Evolutionary conservation across 92 coral and sea anemone genomes (phyloP).

Genomic region (Hydrozoanthus gracilis): DNA sequence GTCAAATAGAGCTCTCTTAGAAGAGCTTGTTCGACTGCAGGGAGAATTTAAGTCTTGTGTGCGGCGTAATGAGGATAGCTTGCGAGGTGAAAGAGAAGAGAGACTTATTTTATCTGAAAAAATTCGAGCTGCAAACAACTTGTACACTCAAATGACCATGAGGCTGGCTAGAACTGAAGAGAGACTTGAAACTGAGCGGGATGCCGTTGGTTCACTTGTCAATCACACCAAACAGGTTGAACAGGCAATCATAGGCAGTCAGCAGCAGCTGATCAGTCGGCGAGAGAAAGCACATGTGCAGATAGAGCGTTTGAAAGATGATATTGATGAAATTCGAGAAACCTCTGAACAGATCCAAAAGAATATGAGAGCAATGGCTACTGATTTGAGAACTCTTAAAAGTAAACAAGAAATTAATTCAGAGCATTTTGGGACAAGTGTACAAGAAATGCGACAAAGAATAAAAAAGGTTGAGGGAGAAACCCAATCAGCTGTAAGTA

Average conservation of each 20-base stretch:
- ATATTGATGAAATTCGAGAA: slow-evolving; percentile 89
- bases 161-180: slow-evolving; percentile 92
- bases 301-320: slow-evolving; percentile 84
- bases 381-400: slow-evolving; percentile 87
- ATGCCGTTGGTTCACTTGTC: slow-evolving; percentile 87
- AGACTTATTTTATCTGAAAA: slow-evolving; percentile 86
- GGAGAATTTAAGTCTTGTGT: slow-evolving; percentile 91
- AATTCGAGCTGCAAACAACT: slow-evolving; percentile 87
- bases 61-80: slow-evolving; percentile 87
- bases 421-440: slow-evolving; percentile 87
- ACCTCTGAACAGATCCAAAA: slow-evolving; percentile 85
- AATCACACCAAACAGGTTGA: slow-evolving; percentile 98
- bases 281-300: slow-evolving; percentile 93
- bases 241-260: slow-evolving; percentile 93
- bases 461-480: slow-evolving; percentile 91
- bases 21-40: slow-evolving; percentile 92
- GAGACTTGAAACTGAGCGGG: slow-evolving; percentile 88
- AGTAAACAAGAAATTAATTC: slow-evolving; percentile 89
- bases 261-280: slow-evolving; percentile 84
- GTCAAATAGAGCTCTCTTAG: slow-evolving; percentile 93
- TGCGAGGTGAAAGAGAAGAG: slow-evolving; percentile 88
- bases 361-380: slow-evolving; percentile 82
- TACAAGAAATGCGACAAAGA: slow-evolving; percentile 91
- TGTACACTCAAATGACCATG: slow-evolving; percentile 94
- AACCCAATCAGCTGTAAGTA: slow-evolving; percentile 90